phyloP scores from a whole-genome alignment of 2,888 invertebrate genomes.

The Drosophila acutilabella region DNA sequence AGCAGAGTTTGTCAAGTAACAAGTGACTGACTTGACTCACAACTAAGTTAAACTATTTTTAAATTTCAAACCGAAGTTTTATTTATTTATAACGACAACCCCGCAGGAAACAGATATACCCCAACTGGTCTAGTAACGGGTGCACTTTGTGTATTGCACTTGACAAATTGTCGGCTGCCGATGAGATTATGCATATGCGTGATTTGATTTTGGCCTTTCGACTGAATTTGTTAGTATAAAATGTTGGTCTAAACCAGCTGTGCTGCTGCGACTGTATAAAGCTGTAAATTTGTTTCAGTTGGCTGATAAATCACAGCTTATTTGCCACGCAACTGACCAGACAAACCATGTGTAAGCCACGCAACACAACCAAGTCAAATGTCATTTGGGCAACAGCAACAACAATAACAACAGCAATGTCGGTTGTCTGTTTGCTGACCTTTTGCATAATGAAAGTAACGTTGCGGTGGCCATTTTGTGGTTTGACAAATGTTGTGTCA shows the following conservation, averaged over 20 bases:
- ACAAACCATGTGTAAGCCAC: constrained; percentile 37
- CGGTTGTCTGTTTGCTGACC: constrained; percentile 63
- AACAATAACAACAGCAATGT: constrained; percentile 23
- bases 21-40: no score
- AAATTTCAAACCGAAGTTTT: no score
- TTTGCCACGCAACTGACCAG: constrained; percentile 59
- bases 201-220: constrained; percentile 34
- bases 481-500: constrained; percentile 82
- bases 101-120: neutral
- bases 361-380: constrained; percentile 62
- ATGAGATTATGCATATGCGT: constrained; percentile 62
- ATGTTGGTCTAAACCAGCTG: constrained; percentile 17
- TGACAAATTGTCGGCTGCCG: constrained; percentile 61
- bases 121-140: neutral
- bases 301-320: constrained; percentile 71
- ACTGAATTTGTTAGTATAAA: constrained; percentile 29
- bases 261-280: constrained; percentile 5
- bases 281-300: constrained; percentile 38
- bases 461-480: constrained; percentile 79
- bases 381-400: constrained; percentile 50
- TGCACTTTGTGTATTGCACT: constrained; percentile 7
- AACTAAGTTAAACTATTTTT: no score
- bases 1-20: neutral
- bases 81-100: no score
- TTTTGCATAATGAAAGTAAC: constrained; percentile 81